Evolutionary conservation across 2,113 vertebrate species (phyloP).

Genomic region (Gymnobelideus leadbeateri): DNA sequence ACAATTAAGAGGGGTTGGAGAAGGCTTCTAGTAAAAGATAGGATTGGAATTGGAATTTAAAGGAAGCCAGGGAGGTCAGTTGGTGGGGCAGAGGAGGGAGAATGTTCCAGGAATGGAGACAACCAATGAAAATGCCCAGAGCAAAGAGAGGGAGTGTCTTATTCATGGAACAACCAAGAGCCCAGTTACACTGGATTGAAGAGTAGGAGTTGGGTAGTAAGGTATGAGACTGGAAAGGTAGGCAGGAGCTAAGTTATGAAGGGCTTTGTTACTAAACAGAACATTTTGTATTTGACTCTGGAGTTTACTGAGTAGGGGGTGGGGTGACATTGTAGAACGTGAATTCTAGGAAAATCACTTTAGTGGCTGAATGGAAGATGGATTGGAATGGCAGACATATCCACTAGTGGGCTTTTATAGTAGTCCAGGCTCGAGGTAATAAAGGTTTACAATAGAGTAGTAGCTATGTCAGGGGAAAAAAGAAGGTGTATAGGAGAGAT

Average conservation of each 20-base stretch:
- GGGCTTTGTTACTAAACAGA: neutral
- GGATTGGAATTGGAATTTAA: neutral
- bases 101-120: neutral
- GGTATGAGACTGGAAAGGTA: neutral
- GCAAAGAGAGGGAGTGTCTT: neutral
- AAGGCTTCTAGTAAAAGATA: neutral
- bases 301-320: neutral
- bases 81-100: neutral
- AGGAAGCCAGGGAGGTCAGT: neutral
- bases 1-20: neutral
- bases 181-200: neutral
- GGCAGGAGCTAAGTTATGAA: neutral
- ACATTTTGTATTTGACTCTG: neutral
- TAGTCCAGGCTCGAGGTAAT: too few relatives aligned
- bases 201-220: neutral
- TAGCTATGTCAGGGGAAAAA: neutral
- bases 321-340: neutral
- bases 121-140: neutral
- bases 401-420: too few relatives aligned
- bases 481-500: neutral
- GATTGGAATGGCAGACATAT: neutral
- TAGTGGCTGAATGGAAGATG: neutral
- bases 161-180: neutral
- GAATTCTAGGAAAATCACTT: neutral
- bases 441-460: neutral